Evolutionary conservation across 2,113 vertebrate species (phyloP), one percentile per base, ranked within the genome.

Genomic region (Hirundichthys speculiger): DNA sequence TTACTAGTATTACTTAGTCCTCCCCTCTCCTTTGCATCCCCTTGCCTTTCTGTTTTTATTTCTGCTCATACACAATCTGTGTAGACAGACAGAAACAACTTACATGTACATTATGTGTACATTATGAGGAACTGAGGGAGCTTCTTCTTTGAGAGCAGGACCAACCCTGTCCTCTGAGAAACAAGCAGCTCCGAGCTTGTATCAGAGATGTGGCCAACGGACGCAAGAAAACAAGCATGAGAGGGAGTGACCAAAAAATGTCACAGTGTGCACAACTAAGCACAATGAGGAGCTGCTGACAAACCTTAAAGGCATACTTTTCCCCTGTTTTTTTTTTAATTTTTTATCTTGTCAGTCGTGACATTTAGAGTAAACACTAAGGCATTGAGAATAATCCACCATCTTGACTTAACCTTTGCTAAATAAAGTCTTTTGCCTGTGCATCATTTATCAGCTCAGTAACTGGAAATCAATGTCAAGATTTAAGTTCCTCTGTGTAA

Each of bases 101-200:
- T 70, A 69, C 57, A 65, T 71, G 85, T 73, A 69, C 80, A 78
- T 78, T 78, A 75, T 51, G 85, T 90, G 66, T 80, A 91, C 87
- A 89, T 91, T 84, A 69, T 77, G 83, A 75, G 67, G 64, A 67
- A 82, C 73, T 73, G 68, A 77, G 41, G 60, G 66, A 71, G 69
- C 59, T 51, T 83, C 70, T 82, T 75, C 68, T 85, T 74, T 82
- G 83, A 74, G 80, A 74, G 74, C 60, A 77, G 70, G 73, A 84
- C 81, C 30, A 34, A 34, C 30, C 30, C 11, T 6, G 2, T 34
- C 30, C 9, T 34, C 4, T 34, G 6, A 34, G 4, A 7, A 27
- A 27, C 25, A 27, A 84, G 53, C 64, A 51, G 84, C 79, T 62
- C n/a, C 83, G 74, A 87, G 91, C 87, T 87, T 76, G 82, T 90